A percentile compares a stretch with the other conserved stretches of the same genome.
Evolutionary conservation across 2,113 vertebrate genomes (phyloP).

Genomic region (Maccullochella peelii): DNA sequence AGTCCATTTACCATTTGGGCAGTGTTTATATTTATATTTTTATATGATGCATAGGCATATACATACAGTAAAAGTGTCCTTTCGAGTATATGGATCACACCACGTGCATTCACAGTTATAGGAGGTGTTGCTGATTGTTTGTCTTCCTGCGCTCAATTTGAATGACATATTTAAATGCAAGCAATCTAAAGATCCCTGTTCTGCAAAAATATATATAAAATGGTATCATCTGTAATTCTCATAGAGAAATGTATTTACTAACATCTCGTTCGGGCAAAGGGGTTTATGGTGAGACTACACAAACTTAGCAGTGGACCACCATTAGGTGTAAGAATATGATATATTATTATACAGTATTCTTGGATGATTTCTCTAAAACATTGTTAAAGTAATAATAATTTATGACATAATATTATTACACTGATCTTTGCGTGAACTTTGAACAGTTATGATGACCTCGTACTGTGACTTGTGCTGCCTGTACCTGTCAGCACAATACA

Average conservation of each 20-base stretch:
- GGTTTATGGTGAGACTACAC: background rate
- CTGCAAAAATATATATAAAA: background rate
- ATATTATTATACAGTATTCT: no score
- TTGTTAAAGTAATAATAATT: no score
- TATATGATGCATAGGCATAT: background rate
- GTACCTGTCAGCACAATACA: background rate
- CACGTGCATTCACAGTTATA: background rate
- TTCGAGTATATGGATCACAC: background rate
- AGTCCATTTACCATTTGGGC: no score
- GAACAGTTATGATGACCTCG: background rate
- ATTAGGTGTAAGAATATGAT: background rate
- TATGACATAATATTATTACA: background rate
- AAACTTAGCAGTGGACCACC: background rate
- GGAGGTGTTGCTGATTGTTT: background rate
- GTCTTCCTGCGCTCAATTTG: background rate
- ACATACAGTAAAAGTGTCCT: background rate
- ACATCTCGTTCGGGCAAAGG: background rate
- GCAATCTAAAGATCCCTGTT: background rate
- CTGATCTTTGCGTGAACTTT: background rate
- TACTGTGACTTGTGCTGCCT: background rate
- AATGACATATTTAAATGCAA: background rate
- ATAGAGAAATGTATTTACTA: background rate
- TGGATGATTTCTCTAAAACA: no score
- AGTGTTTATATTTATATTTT: slow-evolving; percentile 11
- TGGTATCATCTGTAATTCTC: background rate